Evolutionary conservation across 23 tunicate genomes (phyloP), one percentile per base, ranked within the genome.

Genomic region (Oikopleura vanhoeffeni): DNA sequence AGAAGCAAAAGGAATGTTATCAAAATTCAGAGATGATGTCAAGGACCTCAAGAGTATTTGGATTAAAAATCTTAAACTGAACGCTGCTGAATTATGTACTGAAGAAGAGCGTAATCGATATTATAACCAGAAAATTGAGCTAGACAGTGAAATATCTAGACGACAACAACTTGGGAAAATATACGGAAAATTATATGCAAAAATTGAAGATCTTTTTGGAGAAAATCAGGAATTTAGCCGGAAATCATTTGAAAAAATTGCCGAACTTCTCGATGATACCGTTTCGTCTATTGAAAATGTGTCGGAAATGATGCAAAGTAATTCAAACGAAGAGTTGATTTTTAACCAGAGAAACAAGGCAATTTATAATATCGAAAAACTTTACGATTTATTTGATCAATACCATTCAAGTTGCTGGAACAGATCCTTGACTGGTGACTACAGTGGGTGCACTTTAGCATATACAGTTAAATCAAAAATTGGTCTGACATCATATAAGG

Each of bases 81-180:
- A 86, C 85, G 94, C 94, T 40, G 67, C 87, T 39, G 83, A 87
- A 30, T 86, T 89, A 24, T 85, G 88, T 41, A 86, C 89, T 18
- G 57, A 89, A 41, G 95, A 90, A 58, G 95, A 90, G 79, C 87
- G 86, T 40, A 89, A 85, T 13, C 91, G 83, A 40, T 93, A 93
- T 67, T 91, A 89, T 49, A 86, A 87, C 71, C 86, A 85, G 84
- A 90, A 88, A 41, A 91, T 89, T 83, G 91, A 93, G 41, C 85
- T 93, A 4, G 98, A 93, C 39, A 88, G 85, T 39, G 98, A 93
- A 76, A 41, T 90, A 18, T 93, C 86, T 83, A 88, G 98, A 67
- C 86, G 98, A 60, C 90, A 88, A 76, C 57, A 71, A 1, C 88
- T 93, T 8, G 98, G 94, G 8, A 18, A 8, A 4, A 4, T 18